Evolutionary conservation across 2,888 invertebrate genomes (phyloP), one percentile per base, ranked within the genome.

Genomic region (Callyntrura guangdongensis): DNA sequence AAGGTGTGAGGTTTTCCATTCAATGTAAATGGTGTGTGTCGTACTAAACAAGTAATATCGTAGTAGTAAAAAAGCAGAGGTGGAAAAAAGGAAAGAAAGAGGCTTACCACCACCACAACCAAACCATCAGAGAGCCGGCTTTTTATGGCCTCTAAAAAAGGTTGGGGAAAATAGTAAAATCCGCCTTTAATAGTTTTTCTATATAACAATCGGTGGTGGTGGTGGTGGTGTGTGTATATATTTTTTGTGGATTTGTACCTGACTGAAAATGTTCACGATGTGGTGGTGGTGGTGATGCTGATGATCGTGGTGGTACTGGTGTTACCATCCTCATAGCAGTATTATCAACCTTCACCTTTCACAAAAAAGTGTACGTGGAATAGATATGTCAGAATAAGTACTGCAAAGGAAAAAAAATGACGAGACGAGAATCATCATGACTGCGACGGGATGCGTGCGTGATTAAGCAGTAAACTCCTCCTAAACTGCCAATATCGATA

Each of bases 1-100:
- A 92, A 91, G 85, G 91, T 91, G 91, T 91, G 92, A 88, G 87
- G 81, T 90, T 85, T 86, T 88, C 82, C 84, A 91, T 88, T 84
- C 88, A 88, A 53, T 81, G 84, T 88, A 91, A 90, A 81, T 90
- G 81, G 61, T 82, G 49, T 85, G 81, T 82, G 47, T 67, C 27
- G 86, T 82, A 69, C 69, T 85, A 61, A 83, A 83, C 83, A 83
- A 83, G 85, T 47, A 77, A 53, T 79, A 69, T 72, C 9, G 79
- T 27, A 59, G 77, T 86, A 81, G 81, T 67, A 77, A 79, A 85
- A 72, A 56, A 56, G 36, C 69, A 88, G 84, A 79, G 64, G 89
- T 72, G 53, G 85, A 72, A 67, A 64, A 79, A 84, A 84, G 27
- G 14, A 56, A 72, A 56, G 83, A 67, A 53, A 47, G 83, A 85